Conservation (phyloP, 2,797 vertebrate species). For the Tapera naevia region DNA sequence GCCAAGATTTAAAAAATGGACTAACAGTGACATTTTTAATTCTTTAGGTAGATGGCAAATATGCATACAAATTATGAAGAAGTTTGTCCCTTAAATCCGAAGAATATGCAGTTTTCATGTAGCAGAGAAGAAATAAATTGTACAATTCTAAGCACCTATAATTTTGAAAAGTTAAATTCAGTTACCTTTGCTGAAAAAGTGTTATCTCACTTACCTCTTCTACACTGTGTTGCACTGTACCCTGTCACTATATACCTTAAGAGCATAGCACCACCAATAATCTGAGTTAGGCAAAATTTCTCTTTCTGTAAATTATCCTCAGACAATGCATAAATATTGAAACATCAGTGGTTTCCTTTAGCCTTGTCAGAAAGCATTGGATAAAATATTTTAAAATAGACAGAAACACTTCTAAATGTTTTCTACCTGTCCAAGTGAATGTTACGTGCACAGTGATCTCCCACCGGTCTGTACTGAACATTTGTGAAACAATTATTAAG, state of each 20-base stretch:
- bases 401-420: no score
- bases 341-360: background rate
- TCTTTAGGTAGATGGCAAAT: background rate
- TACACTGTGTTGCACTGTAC: background rate
- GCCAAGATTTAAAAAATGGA: background rate
- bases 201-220: background rate
- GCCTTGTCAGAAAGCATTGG: background rate
- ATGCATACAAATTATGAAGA: background rate
- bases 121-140: background rate
- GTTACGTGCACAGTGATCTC: background rate
- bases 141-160: background rate
- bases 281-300: background rate
- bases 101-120: background rate
- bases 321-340: background rate
- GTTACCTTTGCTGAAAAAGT: background rate
- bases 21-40: background rate
- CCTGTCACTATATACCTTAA: background rate
- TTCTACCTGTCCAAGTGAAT: no score
- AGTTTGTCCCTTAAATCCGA: background rate
- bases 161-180: background rate
- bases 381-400: background rate
- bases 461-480: background rate
- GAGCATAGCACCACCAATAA: background rate
- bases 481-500: background rate
- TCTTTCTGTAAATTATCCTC: background rate